A percentile compares a stretch with the other conserved stretches of the same genome.
Evolutionary conservation across 2,888 invertebrate genomes (phyloP).

Genomic region (Zootermopsis nevadensis): DNA sequence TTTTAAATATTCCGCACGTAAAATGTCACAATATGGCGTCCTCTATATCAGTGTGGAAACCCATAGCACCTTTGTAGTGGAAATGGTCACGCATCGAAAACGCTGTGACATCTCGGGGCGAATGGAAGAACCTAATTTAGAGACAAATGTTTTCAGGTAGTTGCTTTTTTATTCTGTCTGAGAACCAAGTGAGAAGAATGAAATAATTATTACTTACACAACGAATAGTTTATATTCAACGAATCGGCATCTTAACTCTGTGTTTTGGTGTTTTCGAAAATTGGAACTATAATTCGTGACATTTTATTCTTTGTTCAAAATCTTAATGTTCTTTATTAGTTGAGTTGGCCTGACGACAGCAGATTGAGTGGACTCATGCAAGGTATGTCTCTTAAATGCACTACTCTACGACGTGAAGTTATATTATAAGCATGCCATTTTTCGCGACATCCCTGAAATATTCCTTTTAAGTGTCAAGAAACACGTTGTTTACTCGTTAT

Average conservation of each 20-base stretch:
- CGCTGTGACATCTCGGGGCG: not conserved
- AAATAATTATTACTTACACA: not conserved
- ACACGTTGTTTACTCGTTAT: not conserved
- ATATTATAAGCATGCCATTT: not conserved
- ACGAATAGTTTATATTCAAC: too few relatives aligned
- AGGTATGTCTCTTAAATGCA: constrained; percentile 25
- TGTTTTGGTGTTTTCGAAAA: not conserved
- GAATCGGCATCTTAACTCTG: not conserved
- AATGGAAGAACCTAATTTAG: not conserved
- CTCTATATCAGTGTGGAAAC: too few relatives aligned
- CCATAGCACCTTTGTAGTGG: too few relatives aligned
- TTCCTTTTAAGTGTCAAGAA: not conserved
- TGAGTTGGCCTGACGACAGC: not conserved
- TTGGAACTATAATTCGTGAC: not conserved
- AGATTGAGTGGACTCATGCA: not conserved
- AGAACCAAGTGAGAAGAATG: not conserved
- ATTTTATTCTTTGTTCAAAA: not conserved
- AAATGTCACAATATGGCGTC: too few relatives aligned
- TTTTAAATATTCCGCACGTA: too few relatives aligned
- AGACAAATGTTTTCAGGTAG: not conserved
- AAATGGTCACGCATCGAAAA: not conserved
- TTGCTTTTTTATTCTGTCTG: not conserved
- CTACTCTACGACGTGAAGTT: not conserved
- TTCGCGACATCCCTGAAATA: not conserved
- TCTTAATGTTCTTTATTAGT: not conserved